Evolutionary conservation across 2,888 invertebrate species (phyloP).

Genomic region (Lottia gigantea): DNA sequence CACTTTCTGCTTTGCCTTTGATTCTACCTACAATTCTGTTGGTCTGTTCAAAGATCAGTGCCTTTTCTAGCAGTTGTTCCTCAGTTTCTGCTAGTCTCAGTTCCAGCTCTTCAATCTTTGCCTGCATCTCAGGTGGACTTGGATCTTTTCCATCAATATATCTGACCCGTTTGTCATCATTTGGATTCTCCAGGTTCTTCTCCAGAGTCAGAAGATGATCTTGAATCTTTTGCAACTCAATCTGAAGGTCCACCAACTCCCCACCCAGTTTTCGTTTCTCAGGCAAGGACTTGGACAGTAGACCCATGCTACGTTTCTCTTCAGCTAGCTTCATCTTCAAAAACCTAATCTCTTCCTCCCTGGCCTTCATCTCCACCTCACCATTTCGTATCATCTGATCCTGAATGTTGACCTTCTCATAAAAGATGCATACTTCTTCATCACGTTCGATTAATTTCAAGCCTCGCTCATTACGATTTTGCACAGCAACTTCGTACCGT

Average conservation of each 20-base stretch:
- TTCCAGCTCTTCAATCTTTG: slow-evolving; percentile 67
- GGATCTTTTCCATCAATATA: slow-evolving; percentile 64
- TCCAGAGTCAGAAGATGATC: slow-evolving; percentile 66
- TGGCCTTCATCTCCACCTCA: slow-evolving; percentile 63
- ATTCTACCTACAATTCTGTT: slow-evolving; percentile 60
- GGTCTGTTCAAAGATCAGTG: slow-evolving; percentile 66
- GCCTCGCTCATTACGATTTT: slow-evolving; percentile 67
- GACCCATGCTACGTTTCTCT: slow-evolving; percentile 58
- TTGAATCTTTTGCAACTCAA: slow-evolving; percentile 66
- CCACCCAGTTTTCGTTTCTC: slow-evolving; percentile 59
- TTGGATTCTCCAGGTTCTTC: slow-evolving; percentile 64
- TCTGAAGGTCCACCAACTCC: slow-evolving; percentile 64
- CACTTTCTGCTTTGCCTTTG: slow-evolving; percentile 58
- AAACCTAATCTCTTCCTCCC: slow-evolving; percentile 67
- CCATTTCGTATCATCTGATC: slow-evolving; percentile 67
- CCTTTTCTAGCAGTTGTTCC: slow-evolving; percentile 66
- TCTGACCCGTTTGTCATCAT: slow-evolving; percentile 60
- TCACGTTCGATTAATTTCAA: slow-evolving; percentile 67
- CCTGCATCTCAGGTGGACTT: slow-evolving; percentile 61
- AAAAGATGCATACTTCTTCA: slow-evolving; percentile 68
- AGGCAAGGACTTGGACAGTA: slow-evolving; percentile 59
- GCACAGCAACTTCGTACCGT: slow-evolving; percentile 64
- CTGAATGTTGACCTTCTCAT: slow-evolving; percentile 68
- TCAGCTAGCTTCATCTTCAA: slow-evolving; percentile 63
- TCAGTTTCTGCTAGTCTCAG: slow-evolving; percentile 65